Percentiles rank a stretch among this genome's conserved stretches.
These are phyloP conservation scores for Menidia menidia DNA, from an alignment of 2,797 vertebrate species.

Conservation along the genomic window DNA sequence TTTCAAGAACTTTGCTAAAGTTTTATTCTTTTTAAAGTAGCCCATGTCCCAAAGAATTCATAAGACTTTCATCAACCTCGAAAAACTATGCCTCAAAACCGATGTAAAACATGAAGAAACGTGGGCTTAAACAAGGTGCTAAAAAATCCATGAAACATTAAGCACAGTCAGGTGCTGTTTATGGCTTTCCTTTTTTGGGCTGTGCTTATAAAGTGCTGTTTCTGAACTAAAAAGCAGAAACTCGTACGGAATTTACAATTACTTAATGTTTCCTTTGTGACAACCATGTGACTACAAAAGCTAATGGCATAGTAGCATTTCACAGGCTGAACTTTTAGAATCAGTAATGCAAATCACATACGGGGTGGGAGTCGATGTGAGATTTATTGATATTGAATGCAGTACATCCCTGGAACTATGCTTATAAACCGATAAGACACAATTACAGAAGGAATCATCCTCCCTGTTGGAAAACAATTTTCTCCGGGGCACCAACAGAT, in stretches of 20 bases:
- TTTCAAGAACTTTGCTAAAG: no score
- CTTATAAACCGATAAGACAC: conserved; percentile 18
- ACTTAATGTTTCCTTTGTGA: conserved; percentile 59
- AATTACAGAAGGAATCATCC: conserved; percentile 9
- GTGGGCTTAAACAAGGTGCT: no score
- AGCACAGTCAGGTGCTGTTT: no score
- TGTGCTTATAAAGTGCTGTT: conserved; percentile 48
- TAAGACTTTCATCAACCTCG: no score
- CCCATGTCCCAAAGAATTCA: no score
- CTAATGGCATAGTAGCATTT: conserved; percentile 4
- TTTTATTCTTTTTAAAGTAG: no score
- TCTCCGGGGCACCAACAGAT: conserved; percentile 34
- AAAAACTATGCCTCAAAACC: no score
- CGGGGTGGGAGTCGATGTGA: conserved; percentile 10
- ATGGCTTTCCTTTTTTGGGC: conserved; percentile 31
- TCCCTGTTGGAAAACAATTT: conserved; percentile 41
- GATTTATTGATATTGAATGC: conserved; percentile 1
- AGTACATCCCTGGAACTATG: conserved; percentile 4
- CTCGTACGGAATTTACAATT: conserved; percentile 43
- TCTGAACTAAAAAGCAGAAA: conserved; percentile 69
- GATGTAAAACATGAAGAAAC: no score
- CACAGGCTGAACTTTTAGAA: not conserved
- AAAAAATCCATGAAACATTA: no score
- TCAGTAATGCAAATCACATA: conserved; percentile 42
- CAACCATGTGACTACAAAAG: conserved; percentile 38